Percentiles rank a stretch among this genome's conserved stretches.
Conservation (phyloP, 2,888 invertebrate species). For the Exocentrus adspersus region DNA sequence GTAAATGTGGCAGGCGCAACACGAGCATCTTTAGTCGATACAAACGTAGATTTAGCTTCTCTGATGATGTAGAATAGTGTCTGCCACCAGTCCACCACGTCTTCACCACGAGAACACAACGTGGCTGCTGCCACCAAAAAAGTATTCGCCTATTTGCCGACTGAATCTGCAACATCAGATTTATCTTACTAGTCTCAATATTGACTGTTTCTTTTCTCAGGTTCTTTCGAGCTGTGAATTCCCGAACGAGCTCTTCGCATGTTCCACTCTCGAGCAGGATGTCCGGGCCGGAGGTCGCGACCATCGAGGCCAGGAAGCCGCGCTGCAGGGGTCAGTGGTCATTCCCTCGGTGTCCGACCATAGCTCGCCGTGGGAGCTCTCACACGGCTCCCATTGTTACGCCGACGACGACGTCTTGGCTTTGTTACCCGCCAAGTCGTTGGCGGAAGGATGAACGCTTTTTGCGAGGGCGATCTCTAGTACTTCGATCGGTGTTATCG, state of each 20-base stretch:
- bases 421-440: constrained; percentile 51
- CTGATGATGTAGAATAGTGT: too few relatives aligned
- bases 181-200: too few relatives aligned
- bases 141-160: too few relatives aligned
- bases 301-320: constrained; percentile 41
- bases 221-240: too few relatives aligned
- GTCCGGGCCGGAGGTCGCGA: constrained; percentile 41
- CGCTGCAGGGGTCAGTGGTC: constrained; percentile 57
- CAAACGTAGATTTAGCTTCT: too few relatives aligned
- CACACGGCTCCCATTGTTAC: constrained; percentile 59
- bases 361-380: constrained; percentile 62
- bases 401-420: constrained; percentile 39
- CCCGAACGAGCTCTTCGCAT: constrained; percentile 31
- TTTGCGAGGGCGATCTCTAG: background rate
- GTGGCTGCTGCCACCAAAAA: too few relatives aligned
- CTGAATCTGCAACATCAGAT: too few relatives aligned
- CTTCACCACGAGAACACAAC: too few relatives aligned
- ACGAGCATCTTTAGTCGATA: too few relatives aligned
- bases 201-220: too few relatives aligned
- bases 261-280: constrained; percentile 36
- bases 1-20: too few relatives aligned
- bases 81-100: too few relatives aligned
- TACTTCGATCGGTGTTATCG: background rate
- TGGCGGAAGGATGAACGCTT: constrained; percentile 15
- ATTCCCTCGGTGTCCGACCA: constrained; percentile 56